Evolutionary conservation across 2,797 vertebrate species (phyloP), one percentile per base, ranked within the genome.

Genomic region (Chanos chanos): DNA sequence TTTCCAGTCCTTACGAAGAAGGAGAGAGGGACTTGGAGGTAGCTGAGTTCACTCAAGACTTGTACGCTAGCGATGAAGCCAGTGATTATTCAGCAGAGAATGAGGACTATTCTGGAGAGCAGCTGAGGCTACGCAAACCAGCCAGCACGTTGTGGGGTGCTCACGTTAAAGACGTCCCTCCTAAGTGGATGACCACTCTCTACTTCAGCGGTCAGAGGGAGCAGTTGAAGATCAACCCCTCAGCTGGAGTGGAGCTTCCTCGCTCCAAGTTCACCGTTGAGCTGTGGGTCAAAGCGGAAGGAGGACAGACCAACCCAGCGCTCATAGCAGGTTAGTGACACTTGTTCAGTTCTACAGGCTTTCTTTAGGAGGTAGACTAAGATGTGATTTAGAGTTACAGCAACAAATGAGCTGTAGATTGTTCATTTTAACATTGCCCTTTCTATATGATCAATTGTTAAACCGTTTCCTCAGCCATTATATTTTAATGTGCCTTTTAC

Each of bases 211-310:
- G 94, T 44, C 81, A 87, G 10, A 83, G 79, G 61, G 91, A 94
- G 79, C 89, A 89, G 72, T 87, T 96, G 63, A 85, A 78, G 78
- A 55, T 92, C 69, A 91, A 86, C 69, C 82, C 92, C 21, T 77
- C 79, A 5, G 83, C 75, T 2, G 83, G 81, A 64, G 73, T 90
- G 60, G 85, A 90, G 67, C 79, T 93, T 74, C 94, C 95, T 33
- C 81, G 89, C 62, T 85, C 81, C 60, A 74, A 68, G 12, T 98
- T 98, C 88, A 97, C 91, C 18, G 70, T 94, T 77, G 94, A 97
- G 85, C 81, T 92, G 56, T 98, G 94, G 96, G 87, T 96, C 73
- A 94, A 88, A 58, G 91, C 93, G 0, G 94, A 97, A 66, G 96
- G 96, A 67, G 96, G 96, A 9, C 95, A 97, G 87, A 92, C 83